Conservation (phyloP, 37 sponge, comb jelly and placozoan genomes). For the Chondrilla cf. caribensis region DNA sequence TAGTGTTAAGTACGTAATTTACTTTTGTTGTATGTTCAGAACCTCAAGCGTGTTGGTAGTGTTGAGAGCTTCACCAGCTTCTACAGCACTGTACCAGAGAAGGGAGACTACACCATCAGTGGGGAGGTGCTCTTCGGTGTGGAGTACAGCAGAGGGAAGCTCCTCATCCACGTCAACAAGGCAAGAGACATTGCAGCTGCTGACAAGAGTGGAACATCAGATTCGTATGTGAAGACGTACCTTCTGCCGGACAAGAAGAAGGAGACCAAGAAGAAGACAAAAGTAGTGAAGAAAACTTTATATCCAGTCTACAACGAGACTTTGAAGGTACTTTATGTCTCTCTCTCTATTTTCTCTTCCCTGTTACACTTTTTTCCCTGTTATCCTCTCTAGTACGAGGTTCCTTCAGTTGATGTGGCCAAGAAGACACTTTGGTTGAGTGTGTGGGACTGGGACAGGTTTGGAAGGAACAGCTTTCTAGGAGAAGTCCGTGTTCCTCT, state of each 20-base stretch:
- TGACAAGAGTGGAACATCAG: conserved; percentile 41
- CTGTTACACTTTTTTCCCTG: neutral
- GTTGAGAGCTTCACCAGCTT: neutral
- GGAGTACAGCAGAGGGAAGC: conserved; percentile 34
- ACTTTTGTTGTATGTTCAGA: neutral
- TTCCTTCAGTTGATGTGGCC: conserved; percentile 6
- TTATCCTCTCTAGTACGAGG: conserved; percentile 25
- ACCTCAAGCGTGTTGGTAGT: neutral
- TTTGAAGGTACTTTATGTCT: conserved; percentile 32
- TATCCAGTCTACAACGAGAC: conserved; percentile 56
- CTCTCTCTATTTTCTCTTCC: neutral
- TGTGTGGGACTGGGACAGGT: conserved; percentile 72
- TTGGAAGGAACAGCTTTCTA: conserved; percentile 64
- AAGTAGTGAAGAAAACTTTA: conserved; percentile 30
- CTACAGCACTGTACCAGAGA: conserved; percentile 4
- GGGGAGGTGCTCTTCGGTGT: conserved; percentile 36
- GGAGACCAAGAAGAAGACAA: conserved; percentile 64
- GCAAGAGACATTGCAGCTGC: conserved; percentile 48
- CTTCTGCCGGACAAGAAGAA: conserved; percentile 70
- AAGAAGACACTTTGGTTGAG: conserved; percentile 50
- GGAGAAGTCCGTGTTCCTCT: conserved; percentile 68
- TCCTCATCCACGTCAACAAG: conserved; percentile 35
- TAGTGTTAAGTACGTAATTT: neutral
- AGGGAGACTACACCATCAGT: conserved; percentile 26
- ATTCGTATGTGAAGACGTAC: conserved; percentile 74